Evolutionary conservation across 2,113 vertebrate species (phyloP).

Genomic region (Boulengeromyrus knoepffleri): DNA sequence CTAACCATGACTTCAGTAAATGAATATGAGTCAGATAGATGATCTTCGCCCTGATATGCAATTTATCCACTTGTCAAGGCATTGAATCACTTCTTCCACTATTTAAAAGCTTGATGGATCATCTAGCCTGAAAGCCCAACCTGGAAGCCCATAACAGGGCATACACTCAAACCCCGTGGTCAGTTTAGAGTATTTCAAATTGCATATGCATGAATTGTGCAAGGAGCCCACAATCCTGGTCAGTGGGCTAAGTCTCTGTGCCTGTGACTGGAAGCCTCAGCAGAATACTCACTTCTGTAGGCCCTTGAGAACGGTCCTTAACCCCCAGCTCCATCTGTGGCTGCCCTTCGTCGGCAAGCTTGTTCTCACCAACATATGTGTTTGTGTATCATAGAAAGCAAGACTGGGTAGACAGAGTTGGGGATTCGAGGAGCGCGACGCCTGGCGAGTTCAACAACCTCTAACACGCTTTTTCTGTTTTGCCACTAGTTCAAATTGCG

Average conservation of each 20-base stretch:
- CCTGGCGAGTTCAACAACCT: too few relatives aligned
- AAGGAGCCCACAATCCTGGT: neutral
- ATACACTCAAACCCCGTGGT: neutral
- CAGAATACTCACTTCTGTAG: neutral
- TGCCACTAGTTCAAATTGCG: too few relatives aligned
- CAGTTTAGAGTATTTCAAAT: neutral
- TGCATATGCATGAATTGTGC: neutral
- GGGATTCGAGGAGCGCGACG: too few relatives aligned
- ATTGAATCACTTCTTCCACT: neutral
- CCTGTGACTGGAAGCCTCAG: neutral
- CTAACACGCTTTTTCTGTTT: too few relatives aligned
- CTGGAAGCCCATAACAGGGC: neutral
- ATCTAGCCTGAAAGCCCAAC: neutral
- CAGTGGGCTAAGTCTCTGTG: neutral
- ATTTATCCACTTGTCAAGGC: neutral
- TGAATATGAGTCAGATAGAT: neutral
- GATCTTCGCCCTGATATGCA: neutral
- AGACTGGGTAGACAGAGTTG: too few relatives aligned
- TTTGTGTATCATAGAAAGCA: too few relatives aligned
- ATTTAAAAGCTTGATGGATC: neutral
- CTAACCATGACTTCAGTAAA: neutral
- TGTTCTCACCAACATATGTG: neutral
- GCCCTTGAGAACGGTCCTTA: neutral
- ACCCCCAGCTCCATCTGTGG: neutral
- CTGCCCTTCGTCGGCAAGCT: neutral